A percentile compares a stretch with the other conserved stretches of the same genome.
These are phyloP conservation scores for Eupithecia tripunctaria DNA, from an alignment of 2,888 invertebrate species.

Conservation along the genomic window DNA sequence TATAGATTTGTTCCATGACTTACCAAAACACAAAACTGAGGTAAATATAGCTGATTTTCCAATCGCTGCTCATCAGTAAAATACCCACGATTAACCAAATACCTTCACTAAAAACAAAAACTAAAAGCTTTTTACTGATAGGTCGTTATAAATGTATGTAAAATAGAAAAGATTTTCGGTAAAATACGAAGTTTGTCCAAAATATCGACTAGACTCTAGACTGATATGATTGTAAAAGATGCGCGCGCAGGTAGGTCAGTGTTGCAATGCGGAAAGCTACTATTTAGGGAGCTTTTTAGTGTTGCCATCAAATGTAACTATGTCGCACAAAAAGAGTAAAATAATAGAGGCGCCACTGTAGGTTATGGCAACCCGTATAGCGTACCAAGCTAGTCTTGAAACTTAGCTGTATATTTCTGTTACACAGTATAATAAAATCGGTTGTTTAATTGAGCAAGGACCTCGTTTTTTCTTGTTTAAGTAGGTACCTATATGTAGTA, in stretches of 20 bases:
- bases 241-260: slow-evolving; percentile 13
- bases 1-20: not conserved
- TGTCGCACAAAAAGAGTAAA: no score
- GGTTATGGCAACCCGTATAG: no score
- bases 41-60: not conserved
- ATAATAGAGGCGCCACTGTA: no score
- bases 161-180: not conserved
- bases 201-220: not conserved
- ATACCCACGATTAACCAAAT: not conserved
- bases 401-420: no score
- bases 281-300: not conserved
- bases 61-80: not conserved
- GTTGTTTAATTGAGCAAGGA: no score
- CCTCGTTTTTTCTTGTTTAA: no score
- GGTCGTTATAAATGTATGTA: not conserved
- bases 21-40: not conserved
- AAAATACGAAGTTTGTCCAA: not conserved
- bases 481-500: no score
- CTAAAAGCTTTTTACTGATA: not conserved
- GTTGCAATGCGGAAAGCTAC: not conserved
- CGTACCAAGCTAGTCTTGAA: no score
- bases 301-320: not conserved
- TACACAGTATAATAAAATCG: no score
- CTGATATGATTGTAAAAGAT: not conserved
- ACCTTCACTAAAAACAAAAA: not conserved